Base-by-base conservation (phyloP, 2,113 vertebrate species). In the Eclectus roratus region DNA sequence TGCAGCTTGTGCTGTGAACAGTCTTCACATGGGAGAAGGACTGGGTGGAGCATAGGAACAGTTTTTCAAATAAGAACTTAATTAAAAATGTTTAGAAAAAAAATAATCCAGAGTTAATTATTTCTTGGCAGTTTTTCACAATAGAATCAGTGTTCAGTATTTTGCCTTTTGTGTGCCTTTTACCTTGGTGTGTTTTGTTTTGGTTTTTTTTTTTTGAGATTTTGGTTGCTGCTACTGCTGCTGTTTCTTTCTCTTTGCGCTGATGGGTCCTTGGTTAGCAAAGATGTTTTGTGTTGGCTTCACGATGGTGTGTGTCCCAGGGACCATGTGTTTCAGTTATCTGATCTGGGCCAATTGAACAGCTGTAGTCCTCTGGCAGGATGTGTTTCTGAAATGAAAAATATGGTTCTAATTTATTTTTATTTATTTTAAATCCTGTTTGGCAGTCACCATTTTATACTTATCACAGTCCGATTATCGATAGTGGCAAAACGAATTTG, bases 361-460 rank as follows among this genome's bases (percentile, higher is more conserved):
- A 95, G 88, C 72, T 97, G 94, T 58, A 88, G 58, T 85, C 31
- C 52, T 86, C 72, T 93, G 96, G 50, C 91, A 95, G 80, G 77
- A 50, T 80, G 28, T 60, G 39, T 86, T 83, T 55, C 77, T 68
- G 69, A 91, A 91, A 88, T 44, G 31, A 77, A 90, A 93, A 96
- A 80, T 88, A 58, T 17, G n/a, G 43, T 65, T 89, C 56, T 84
- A 44, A 56, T 91, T 79, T 89, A 69, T 64, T 73, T 92, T 60
- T 79, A 33, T 86, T 91, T 89, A 53, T 77, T 91, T 89, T 56
- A 81, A 89, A 85, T 76, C 56, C 18, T 64, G 20, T 39, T 60
- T 94, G 73, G 47, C 56, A 85, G 66, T 76, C 70, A 64, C 4
- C 3, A 8, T 23, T 80, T 44, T 27, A 21, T 73, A 35, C 28